phyloP scores from a whole-genome alignment of 2,888 invertebrate species.

The Apocheima hispidaria region DNA sequence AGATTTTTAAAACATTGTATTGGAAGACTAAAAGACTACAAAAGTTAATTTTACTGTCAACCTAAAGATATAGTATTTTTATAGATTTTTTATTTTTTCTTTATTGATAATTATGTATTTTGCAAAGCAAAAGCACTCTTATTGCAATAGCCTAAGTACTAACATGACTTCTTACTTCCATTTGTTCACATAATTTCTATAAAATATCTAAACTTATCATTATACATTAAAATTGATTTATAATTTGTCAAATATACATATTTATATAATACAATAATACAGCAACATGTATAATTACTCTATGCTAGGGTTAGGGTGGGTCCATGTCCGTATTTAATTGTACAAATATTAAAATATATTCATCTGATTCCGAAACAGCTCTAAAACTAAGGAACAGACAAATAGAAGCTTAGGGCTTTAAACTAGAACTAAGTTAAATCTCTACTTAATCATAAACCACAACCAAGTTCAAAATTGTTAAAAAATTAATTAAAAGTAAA shows the following conservation, averaged over 20 bases:
- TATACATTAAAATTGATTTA: conserved; percentile 19
- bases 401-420: conserved; percentile 42
- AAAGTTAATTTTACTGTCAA: conserved; percentile 15
- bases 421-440: conserved; percentile 27
- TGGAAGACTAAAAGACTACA: conserved; percentile 44
- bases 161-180: background rate
- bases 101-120: background rate
- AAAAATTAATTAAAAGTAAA: conserved; percentile 8
- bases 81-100: background rate
- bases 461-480: conserved; percentile 39
- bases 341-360: conserved; percentile 61
- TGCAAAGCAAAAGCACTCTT: conserved; percentile 1
- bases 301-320: conserved; percentile 80
- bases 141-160: conserved; percentile 4
- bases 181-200: conserved; percentile 9
- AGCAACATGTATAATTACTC: conserved; percentile 47
- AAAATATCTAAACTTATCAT: conserved; percentile 7
- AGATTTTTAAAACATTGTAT: conserved; percentile 10
- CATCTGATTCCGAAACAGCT: conserved; percentile 36
- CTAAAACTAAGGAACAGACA: conserved; percentile 39
- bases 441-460: conserved; percentile 34
- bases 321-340: conserved; percentile 77
- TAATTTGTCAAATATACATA: conserved; percentile 37
- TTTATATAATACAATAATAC: conserved; percentile 32
- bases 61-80: background rate